These are phyloP conservation scores for Macquaria australasica DNA, from an alignment of 2,113 vertebrate species.

Conservation along the genomic window DNA sequence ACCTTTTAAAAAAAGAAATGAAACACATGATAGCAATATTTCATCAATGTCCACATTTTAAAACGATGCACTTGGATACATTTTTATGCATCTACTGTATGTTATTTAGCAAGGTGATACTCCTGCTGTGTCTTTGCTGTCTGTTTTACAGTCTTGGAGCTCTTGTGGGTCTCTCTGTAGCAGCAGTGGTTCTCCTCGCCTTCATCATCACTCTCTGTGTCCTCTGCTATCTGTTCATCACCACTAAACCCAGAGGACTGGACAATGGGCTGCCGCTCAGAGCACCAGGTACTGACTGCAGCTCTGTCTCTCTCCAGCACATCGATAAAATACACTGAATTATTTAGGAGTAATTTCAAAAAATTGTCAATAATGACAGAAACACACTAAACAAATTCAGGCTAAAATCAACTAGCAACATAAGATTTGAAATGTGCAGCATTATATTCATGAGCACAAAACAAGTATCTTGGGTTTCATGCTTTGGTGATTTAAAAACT, in stretches of 20 bases:
- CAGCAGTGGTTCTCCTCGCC: conserved; percentile 90
- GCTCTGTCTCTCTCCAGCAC: not conserved
- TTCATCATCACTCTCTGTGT: conserved; percentile 92
- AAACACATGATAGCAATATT: no score
- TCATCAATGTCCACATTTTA: no score
- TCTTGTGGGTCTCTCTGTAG: conserved; percentile 91
- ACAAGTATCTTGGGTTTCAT: not conserved
- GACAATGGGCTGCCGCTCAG: conserved; percentile 89
- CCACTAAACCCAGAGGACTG: conserved; percentile 90
- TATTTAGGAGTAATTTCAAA: not conserved
- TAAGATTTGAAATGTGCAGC: not conserved
- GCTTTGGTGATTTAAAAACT: no score
- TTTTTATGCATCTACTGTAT: not conserved
- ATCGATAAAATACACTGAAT: not conserved
- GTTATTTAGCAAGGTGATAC: not conserved
- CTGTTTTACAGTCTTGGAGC: conserved; percentile 87
- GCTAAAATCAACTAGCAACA: not conserved
- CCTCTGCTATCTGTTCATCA: conserved; percentile 93
- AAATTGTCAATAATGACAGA: no score
- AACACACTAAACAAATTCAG: not conserved
- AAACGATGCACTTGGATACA: no score
- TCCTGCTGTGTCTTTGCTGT: conserved; percentile 20
- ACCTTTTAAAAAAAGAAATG: no score
- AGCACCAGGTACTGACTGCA: conserved; percentile 84
- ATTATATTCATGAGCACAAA: not conserved